Evolutionary conservation across 2,113 vertebrate genomes (phyloP).

Genomic region (Uria lomvia): DNA sequence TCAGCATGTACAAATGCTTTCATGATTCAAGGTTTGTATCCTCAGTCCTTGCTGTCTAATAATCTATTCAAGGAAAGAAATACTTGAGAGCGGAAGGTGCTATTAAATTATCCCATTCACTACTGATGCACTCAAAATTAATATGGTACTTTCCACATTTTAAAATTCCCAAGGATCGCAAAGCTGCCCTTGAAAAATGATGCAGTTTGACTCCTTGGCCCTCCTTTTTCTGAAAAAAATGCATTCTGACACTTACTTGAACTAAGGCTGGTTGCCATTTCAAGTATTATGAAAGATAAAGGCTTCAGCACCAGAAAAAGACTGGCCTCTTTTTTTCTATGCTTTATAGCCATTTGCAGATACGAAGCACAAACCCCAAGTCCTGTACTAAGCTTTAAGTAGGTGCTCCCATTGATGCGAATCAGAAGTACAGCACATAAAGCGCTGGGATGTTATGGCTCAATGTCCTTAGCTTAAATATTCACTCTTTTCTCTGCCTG

Average conservation of each 20-base stretch:
- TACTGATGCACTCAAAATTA: background rate
- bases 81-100: constrained; percentile 42
- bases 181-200: constrained; percentile 20
- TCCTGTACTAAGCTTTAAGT: background rate
- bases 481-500: background rate
- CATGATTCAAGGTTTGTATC: constrained; percentile 25
- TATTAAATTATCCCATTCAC: constrained; percentile 40
- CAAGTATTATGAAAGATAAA: background rate
- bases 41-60: constrained; percentile 27
- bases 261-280: background rate
- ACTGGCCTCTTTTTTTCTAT: background rate
- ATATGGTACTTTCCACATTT: constrained; percentile 14
- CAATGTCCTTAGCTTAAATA: constrained; percentile 2
- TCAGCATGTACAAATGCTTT: background rate
- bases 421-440: background rate
- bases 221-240: background rate
- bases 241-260: background rate
- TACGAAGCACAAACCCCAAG: background rate
- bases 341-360: background rate
- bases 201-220: background rate
- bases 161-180: constrained; percentile 3
- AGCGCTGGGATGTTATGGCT: background rate
- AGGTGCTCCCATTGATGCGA: background rate
- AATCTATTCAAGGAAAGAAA: constrained; percentile 46
- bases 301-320: background rate